A percentile compares a stretch with the other conserved stretches of the same genome.
Conservation (phyloP, 2,113 vertebrate genomes). For the Eulacestoma nigropectus region DNA sequence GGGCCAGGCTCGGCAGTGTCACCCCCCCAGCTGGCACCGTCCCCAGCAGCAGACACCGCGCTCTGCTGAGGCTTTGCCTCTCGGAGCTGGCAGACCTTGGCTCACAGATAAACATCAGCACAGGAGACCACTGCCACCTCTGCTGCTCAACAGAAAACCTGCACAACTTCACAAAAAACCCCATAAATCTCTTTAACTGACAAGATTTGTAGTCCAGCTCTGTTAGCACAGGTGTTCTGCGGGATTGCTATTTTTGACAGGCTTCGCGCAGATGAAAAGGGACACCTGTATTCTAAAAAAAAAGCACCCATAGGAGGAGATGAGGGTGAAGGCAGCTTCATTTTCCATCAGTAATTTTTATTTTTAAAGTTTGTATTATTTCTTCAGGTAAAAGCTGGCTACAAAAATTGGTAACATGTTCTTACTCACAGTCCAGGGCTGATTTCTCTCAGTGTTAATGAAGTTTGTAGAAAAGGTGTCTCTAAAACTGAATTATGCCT, state of each 20-base stretch:
- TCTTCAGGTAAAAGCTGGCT: background rate
- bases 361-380: background rate
- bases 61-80: background rate
- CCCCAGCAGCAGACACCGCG: background rate
- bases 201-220: background rate
- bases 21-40: background rate
- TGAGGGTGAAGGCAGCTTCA: background rate
- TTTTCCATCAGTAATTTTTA: background rate
- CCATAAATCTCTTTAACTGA: conserved; percentile 34
- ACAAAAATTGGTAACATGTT: background rate
- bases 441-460: background rate
- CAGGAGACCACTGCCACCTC: background rate
- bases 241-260: conserved; percentile 54
- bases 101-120: background rate
- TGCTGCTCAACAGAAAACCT: background rate
- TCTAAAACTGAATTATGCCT: background rate
- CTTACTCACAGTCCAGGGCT: background rate
- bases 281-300: conserved; percentile 4
- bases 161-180: background rate
- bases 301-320: background rate
- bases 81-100: background rate
- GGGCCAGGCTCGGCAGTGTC: background rate
- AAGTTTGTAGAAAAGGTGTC: background rate
- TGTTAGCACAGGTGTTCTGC: conserved; percentile 35
- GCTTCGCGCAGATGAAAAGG: background rate